Conservation (phyloP, 2,113 vertebrate genomes). For the Picathartes gymnocephalus region DNA sequence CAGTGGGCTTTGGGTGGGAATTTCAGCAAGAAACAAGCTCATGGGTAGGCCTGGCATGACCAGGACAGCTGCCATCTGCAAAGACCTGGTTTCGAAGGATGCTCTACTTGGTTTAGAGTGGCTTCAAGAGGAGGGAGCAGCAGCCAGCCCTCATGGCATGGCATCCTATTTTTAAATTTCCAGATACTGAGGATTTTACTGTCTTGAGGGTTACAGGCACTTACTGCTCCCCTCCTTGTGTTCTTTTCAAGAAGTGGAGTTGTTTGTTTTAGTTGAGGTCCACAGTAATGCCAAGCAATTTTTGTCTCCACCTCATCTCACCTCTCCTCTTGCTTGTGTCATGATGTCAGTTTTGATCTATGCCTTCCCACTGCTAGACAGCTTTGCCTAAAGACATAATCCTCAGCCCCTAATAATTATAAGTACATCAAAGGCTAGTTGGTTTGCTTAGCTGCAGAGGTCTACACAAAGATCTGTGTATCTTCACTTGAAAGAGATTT, state of each 20-base stretch:
- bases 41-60: not conserved
- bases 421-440: conserved; percentile 68
- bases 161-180: not conserved
- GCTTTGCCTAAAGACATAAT: conserved; percentile 68
- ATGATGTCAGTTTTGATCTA: conserved; percentile 69
- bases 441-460: conserved; percentile 64
- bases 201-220: not conserved
- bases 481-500: conserved; percentile 57
- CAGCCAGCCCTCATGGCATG: not conserved
- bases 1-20: not conserved
- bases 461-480: conserved; percentile 30
- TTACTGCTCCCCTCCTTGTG: not conserved
- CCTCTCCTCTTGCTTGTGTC: conserved; percentile 43
- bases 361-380: conserved; percentile 63
- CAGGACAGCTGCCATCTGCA: not conserved
- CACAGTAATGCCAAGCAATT: conserved; percentile 14
- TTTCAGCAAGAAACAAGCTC: not conserved
- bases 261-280: not conserved
- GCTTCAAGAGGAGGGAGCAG: not conserved
- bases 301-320: conserved; percentile 48
- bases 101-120: not conserved
- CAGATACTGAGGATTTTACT: not conserved
- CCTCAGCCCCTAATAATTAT: conserved; percentile 64
- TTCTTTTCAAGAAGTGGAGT: not conserved
- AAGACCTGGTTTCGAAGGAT: not conserved